These are phyloP conservation scores for Saccopteryx leptura DNA, from an alignment of 2,113 vertebrate genomes.

Conservation along the genomic window DNA sequence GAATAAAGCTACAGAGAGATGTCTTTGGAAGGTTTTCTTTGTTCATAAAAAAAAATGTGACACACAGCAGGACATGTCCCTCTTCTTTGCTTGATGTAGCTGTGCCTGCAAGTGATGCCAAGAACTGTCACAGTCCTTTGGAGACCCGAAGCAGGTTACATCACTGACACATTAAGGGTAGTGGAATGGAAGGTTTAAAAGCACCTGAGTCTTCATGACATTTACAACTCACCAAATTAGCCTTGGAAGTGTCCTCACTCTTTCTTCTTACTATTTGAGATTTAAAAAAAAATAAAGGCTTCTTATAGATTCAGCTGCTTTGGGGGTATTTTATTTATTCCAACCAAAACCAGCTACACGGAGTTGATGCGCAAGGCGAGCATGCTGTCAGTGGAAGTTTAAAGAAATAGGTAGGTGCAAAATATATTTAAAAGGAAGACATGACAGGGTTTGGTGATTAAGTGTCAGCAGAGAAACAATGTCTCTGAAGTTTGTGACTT, in stretches of 20 bases:
- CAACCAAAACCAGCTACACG: no score
- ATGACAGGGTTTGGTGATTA: not conserved
- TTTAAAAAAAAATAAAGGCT: not conserved
- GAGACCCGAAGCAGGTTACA: no score
- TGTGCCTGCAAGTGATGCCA: not conserved
- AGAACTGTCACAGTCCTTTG: not conserved
- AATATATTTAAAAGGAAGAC: not conserved
- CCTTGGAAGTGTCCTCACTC: not conserved
- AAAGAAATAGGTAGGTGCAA: not conserved
- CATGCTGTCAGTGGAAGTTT: not conserved
- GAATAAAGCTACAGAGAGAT: not conserved
- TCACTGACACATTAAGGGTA: no score
- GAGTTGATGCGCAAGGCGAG: not conserved
- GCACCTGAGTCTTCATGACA: not conserved
- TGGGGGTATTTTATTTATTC: not conserved
- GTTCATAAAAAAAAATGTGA: not conserved
- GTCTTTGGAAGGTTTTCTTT: not conserved
- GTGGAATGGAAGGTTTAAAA: not conserved
- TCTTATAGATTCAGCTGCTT: not conserved
- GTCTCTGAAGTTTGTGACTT: not conserved
- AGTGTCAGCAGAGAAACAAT: not conserved
- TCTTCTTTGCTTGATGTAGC: not conserved
- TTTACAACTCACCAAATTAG: not conserved
- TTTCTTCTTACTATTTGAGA: not conserved
- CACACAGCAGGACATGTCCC: not conserved